phyloP scores from a whole-genome alignment of 2,797 vertebrate genomes.

The Hypotaenidia okinawae region DNA sequence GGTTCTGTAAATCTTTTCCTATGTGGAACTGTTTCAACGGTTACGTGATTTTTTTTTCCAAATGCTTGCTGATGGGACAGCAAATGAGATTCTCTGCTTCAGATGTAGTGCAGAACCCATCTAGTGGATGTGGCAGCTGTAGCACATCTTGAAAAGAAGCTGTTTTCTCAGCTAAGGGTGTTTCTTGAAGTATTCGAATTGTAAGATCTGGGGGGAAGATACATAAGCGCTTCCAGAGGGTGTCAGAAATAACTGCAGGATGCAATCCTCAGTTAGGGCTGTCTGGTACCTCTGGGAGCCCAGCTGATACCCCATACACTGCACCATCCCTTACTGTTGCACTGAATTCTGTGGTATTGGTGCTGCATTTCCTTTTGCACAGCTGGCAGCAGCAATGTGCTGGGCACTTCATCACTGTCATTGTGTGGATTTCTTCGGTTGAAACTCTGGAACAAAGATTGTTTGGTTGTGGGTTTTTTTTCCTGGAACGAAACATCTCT shows the following conservation, averaged over 20 bases:
- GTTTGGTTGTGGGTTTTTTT: not conserved
- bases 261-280: not conserved
- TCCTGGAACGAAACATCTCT: not conserved
- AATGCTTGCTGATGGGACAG: not conserved
- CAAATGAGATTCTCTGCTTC: not conserved
- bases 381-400: not conserved
- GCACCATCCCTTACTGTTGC: rapidly evolving
- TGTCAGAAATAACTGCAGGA: not conserved
- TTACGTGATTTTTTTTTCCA: not conserved
- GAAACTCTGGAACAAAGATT: not conserved
- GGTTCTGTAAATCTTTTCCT: not conserved
- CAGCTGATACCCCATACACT: rapidly evolving
- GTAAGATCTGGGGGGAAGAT: not conserved
- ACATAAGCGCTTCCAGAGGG: not conserved
- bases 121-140: not conserved
- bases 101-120: not conserved
- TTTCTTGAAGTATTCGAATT: not conserved
- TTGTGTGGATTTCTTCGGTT: not conserved
- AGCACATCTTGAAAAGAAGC: not conserved
- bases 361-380: not conserved
- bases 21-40: not conserved
- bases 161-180: not conserved
- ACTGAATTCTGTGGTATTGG: not conserved
- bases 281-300: not conserved
- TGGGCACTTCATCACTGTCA: not conserved